These are phyloP conservation scores for Rhynchonycteris naso DNA, from an alignment of 2,797 vertebrate genomes.

Conservation along the genomic window DNA sequence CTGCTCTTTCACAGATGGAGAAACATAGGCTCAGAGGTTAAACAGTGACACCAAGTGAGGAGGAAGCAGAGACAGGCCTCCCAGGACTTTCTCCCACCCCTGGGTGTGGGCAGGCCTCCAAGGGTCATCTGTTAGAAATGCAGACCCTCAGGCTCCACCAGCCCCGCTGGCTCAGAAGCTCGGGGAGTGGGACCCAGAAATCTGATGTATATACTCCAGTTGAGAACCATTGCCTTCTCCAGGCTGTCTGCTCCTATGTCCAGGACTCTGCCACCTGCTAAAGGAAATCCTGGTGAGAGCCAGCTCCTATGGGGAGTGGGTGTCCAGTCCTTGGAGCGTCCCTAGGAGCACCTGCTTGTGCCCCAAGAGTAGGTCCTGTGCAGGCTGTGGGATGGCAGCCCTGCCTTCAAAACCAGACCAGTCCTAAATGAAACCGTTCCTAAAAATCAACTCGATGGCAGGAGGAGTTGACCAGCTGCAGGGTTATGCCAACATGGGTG, in stretches of 20 bases:
- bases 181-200: background rate
- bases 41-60: background rate
- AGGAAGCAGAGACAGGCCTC: background rate
- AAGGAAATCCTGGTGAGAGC: background rate
- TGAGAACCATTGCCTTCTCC: background rate
- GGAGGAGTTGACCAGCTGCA: background rate
- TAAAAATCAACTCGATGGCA: background rate
- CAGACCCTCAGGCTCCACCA: background rate
- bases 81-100: background rate
- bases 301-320: no score
- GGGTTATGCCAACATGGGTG: background rate
- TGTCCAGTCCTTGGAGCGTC: background rate
- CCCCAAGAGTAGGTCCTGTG: background rate
- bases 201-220: accelerated
- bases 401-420: background rate
- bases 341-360: background rate
- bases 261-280: background rate
- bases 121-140: background rate
- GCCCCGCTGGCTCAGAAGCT: background rate
- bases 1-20: background rate
- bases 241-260: background rate
- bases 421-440: background rate
- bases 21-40: background rate
- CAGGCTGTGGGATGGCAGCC: background rate
- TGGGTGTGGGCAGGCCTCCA: accelerated